These are phyloP conservation scores for Noctua comes DNA, from an alignment of 2,888 invertebrate genomes.

Conservation along the genomic window DNA sequence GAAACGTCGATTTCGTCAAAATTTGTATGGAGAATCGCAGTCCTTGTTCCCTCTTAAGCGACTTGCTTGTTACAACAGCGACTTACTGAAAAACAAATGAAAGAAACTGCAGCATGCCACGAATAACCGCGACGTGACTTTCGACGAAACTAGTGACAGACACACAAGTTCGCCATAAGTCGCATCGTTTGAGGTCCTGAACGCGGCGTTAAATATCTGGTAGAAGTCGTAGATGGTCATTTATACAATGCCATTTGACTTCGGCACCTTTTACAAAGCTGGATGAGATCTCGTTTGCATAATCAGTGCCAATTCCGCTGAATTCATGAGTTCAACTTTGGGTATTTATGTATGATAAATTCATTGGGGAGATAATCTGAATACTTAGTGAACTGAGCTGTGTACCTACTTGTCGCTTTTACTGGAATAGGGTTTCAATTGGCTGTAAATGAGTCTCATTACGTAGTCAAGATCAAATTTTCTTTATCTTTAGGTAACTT, in stretches of 20 bases:
- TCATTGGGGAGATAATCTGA: conserved; percentile 57
- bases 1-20: too few species aligned
- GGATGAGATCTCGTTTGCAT: conserved; percentile 83
- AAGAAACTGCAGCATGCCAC: background rate
- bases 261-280: conserved; percentile 76
- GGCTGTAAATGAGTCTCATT: conserved; percentile 24
- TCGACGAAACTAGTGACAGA: background rate
- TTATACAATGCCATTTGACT: conserved; percentile 79
- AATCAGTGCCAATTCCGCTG: conserved; percentile 74
- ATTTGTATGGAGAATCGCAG: too few species aligned
- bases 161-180: background rate
- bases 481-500: background rate
- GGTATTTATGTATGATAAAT: conserved; percentile 52
- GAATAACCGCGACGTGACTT: background rate
- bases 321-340: conserved; percentile 70
- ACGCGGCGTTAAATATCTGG: conserved; percentile 70
- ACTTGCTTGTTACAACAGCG: background rate
- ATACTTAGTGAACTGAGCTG: conserved; percentile 37
- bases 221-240: conserved; percentile 69
- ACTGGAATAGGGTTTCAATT: conserved; percentile 20
- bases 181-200: background rate
- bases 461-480: background rate
- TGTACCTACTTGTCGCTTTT: conserved; percentile 53
- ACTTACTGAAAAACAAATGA: background rate
- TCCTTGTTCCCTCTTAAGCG: background rate